Conservation (phyloP, 2,113 vertebrate species). For the Myanophis thanlyinensis region DNA sequence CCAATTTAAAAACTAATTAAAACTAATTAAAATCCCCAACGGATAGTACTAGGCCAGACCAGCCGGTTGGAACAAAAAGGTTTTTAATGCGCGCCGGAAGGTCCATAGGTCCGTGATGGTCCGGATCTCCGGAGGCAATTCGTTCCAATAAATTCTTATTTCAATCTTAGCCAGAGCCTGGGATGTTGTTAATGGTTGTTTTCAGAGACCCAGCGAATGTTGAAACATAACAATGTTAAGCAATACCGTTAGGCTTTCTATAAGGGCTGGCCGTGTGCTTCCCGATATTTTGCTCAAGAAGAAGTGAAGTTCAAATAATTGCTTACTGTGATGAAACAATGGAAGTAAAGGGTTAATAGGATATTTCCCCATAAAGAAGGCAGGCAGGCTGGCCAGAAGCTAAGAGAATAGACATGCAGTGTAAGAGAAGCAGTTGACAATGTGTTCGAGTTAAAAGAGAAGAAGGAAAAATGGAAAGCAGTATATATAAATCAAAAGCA, state of each 20-base stretch:
- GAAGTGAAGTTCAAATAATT: background rate
- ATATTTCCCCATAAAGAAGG: background rate
- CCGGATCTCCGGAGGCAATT: too few species aligned
- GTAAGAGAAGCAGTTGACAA: background rate
- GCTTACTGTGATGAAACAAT: background rate
- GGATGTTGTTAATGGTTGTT: background rate
- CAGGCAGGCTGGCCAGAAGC: background rate
- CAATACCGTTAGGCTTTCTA: too few species aligned
- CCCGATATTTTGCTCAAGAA: background rate
- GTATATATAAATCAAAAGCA: background rate
- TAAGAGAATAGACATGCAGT: background rate
- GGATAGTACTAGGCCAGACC: too few species aligned
- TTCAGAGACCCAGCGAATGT: background rate
- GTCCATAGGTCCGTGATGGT: too few species aligned
- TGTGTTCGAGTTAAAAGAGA: background rate
- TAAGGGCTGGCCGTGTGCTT: background rate
- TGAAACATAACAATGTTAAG: background rate
- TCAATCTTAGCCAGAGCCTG: background rate
- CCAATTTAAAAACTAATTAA: too few species aligned
- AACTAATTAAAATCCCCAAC: too few species aligned
- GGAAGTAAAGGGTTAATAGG: background rate
- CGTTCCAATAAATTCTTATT: too few species aligned
- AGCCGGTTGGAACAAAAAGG: too few species aligned
- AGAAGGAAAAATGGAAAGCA: background rate
- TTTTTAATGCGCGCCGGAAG: too few species aligned